phyloP scores from a whole-genome alignment of 2,797 vertebrate species.

The Staurois parvus region DNA sequence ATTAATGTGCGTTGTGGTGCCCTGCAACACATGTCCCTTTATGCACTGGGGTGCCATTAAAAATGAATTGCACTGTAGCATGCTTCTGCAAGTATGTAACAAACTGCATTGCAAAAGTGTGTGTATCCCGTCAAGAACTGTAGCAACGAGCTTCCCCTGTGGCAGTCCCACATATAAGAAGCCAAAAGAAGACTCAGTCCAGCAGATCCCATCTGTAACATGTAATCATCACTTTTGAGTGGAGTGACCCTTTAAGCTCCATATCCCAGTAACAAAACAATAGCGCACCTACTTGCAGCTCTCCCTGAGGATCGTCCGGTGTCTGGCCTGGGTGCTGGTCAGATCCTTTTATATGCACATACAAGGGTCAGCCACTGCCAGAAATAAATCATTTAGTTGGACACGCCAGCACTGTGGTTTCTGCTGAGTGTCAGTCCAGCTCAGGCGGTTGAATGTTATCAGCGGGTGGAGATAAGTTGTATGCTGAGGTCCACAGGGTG shows the following conservation, averaged over 20 bases:
- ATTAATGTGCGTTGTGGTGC: no score
- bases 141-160: no score
- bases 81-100: no score
- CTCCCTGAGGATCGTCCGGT: not conserved
- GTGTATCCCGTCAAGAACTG: no score
- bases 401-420: not conserved
- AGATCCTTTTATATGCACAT: not conserved
- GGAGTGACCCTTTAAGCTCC: not conserved
- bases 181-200: no score
- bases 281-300: not conserved
- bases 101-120: no score
- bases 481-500: conserved; percentile 17
- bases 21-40: no score
- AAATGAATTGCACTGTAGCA: no score
- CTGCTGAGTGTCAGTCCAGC: conserved; percentile 1
- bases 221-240: not conserved
- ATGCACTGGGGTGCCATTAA: no score
- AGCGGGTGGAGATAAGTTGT: conserved; percentile 9
- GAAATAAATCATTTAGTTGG: not conserved
- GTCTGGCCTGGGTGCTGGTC: no score
- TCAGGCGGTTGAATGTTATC: not conserved
- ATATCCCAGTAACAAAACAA: not conserved
- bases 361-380: not conserved
- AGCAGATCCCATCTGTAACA: no score
- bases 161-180: no score